phyloP scores from a whole-genome alignment of 2,797 vertebrate species.

The Dicrostonyx torquatus region DNA sequence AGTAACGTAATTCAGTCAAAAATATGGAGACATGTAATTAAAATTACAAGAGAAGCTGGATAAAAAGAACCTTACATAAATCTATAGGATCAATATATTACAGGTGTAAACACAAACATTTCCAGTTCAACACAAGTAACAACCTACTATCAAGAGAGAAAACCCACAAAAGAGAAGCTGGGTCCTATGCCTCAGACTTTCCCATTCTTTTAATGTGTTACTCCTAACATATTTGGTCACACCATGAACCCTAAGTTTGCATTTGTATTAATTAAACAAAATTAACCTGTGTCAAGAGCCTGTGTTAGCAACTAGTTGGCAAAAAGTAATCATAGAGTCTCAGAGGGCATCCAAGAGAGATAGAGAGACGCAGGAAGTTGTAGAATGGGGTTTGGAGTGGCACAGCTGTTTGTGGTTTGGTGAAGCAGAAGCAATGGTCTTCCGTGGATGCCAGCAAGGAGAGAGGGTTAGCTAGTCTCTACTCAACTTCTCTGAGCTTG shows the following conservation, averaged over 20 bases:
- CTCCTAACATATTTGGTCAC: no score
- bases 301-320: background rate
- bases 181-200: background rate
- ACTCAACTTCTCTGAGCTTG: background rate
- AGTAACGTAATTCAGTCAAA: background rate
- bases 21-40: background rate
- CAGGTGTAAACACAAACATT: background rate
- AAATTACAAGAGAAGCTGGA: background rate
- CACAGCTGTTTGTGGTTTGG: background rate
- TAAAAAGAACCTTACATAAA: background rate
- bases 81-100: background rate
- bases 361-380: background rate
- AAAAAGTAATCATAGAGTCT: background rate
- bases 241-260: background rate
- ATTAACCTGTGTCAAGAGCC: background rate
- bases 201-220: background rate
- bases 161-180: background rate
- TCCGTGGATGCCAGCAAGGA: background rate
- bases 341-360: background rate
- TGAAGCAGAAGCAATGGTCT: background rate
- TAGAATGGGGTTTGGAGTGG: background rate
- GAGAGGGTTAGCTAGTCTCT: background rate
- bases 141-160: background rate
- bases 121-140: background rate
- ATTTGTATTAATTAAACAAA: background rate